Conservation (phyloP, 2,113 vertebrate species). For the Thermophis baileyi region DNA sequence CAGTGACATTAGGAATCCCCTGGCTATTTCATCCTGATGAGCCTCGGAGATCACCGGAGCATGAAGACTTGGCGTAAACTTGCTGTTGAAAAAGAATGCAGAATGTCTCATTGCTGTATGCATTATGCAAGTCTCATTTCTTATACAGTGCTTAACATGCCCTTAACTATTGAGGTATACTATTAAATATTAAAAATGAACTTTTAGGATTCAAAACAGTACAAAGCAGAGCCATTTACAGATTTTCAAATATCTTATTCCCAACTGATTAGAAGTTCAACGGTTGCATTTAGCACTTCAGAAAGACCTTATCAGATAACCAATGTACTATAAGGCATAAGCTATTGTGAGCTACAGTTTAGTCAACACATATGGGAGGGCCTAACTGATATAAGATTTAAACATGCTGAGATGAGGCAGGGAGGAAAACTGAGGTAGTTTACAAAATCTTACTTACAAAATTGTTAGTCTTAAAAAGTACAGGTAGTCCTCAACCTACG, state of each 20-base stretch:
- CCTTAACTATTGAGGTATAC: background rate
- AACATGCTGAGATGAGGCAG: background rate
- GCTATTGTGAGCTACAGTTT: background rate
- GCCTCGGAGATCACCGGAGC: conserved; percentile 65
- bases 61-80: conserved; percentile 82
- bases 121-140: background rate
- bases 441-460: background rate
- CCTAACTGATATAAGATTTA: background rate
- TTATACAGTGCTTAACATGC: background rate
- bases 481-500: too few relatives aligned
- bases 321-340: background rate
- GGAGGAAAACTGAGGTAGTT: background rate
- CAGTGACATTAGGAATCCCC: conserved; percentile 78
- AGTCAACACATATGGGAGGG: background rate
- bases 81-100: conserved; percentile 63
- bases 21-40: conserved; percentile 78
- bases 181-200: conserved; percentile 2
- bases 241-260: background rate
- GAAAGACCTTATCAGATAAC: background rate
- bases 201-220: background rate
- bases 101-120: background rate
- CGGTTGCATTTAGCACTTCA: background rate
- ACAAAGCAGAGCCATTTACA: background rate
- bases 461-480: too few relatives aligned
- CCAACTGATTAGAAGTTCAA: background rate